Conservation (phyloP, 1,140 invertebrate species). For the Cydia splendana region DNA sequence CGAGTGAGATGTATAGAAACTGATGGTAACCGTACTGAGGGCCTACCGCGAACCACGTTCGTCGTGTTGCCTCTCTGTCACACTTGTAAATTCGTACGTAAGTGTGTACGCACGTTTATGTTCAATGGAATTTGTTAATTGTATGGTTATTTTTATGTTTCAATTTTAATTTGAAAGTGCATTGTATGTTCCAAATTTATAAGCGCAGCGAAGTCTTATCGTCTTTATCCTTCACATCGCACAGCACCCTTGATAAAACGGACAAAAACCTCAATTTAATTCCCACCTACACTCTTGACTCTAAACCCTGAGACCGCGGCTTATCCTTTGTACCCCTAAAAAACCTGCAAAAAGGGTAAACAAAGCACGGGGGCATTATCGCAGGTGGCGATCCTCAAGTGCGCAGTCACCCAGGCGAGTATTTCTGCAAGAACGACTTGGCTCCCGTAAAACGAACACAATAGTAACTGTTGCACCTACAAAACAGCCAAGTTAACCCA, state of each 20-base stretch:
- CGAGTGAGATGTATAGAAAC: too few species aligned
- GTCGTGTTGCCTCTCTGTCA: too few species aligned
- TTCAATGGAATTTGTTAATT: too few species aligned
- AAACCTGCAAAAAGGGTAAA: conserved; percentile 56
- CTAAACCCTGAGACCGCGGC: conserved; percentile 1
- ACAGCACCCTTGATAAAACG: background rate
- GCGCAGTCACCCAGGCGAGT: conserved; percentile 60
- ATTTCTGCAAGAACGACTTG: conserved; percentile 53
- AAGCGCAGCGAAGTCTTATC: background rate
- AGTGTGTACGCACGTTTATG: too few species aligned
- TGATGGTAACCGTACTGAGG: too few species aligned
- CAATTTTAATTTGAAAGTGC: background rate
- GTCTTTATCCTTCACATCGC: background rate
- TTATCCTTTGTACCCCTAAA: conserved; percentile 57
- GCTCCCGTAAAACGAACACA: conserved; percentile 36
- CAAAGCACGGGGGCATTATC: conserved; percentile 58
- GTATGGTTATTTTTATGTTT: too few species aligned
- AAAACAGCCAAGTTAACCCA: background rate
- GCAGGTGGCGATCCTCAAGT: conserved; percentile 74
- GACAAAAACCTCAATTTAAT: background rate
- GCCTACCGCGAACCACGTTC: too few species aligned
- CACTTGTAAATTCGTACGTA: too few species aligned
- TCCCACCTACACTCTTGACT: conserved; percentile 20
- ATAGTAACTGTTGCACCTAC: background rate
- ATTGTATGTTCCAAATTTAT: background rate